Evolutionary conservation across 2,888 invertebrate genomes (phyloP), one percentile per base, ranked within the genome.

Genomic region (Hirtodrosophila trivittata): DNA sequence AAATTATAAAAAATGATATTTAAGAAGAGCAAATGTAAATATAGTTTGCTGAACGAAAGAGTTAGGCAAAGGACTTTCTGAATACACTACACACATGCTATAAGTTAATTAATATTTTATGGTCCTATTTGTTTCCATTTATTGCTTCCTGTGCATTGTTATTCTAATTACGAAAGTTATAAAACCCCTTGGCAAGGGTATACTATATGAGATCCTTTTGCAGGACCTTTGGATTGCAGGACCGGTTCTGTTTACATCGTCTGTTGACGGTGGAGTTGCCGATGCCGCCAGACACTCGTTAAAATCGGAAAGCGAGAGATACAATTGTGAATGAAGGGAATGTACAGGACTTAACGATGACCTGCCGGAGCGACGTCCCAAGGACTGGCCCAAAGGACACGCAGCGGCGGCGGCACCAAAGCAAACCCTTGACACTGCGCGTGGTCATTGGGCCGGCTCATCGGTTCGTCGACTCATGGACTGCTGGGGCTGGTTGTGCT

Each of bases 351-450:
- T 30, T 21, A 12, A 26, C 10, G 43, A 18, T 18, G n/a, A 13
- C 21, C 26, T 7, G 41, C 12, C 35, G 13, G 46, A 13, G 57
- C 59, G 56, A 60, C 54, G 64, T 82, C 67, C 67, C 75, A 67
- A 42, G 67, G 82, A 25, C 25, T 42, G 43, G 39, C 74, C 74
- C 69, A 75, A 73, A 66, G 75, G 74, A 72, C 83, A 78, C 80
- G 60, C 86, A 62, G 73, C 47, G 41, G 41, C 47, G 41, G 37
- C 69, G 50, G 37, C 51, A 42, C 37, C 66, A 37, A 62, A 71
- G 55, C 46, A 63, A 86, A 86, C 86, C 80, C 80, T 86, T 86
- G 86, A 86, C 86, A 70, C 62, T 49, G 67, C 41, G 37, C 45
- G 46, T 45, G 47, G 51, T 30, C 35, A 13, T 32, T 7, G 41